Base-by-base conservation (phyloP, 2,113 vertebrate species). In the Porphyrio hochstetteri region DNA sequence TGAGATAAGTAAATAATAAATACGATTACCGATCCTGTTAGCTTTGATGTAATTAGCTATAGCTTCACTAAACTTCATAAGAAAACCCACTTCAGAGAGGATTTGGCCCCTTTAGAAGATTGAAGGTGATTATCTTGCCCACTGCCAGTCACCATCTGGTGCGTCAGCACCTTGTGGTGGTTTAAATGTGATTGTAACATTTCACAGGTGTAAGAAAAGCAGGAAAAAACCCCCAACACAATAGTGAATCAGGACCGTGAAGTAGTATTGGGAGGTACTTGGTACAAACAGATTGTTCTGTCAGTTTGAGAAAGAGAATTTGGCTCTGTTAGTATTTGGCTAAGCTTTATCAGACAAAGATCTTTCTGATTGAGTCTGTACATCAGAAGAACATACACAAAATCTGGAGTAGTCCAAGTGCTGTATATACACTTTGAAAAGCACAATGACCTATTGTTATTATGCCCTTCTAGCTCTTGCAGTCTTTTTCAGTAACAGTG, bases 221-320 rank as follows among this genome's bases (percentile, higher is more conserved):
- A 53, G 44, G 63, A 48, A 69, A 50, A 0, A 3, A 75, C 69
- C 72, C 24, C 27, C 25, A 27, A 27, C 52, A 28, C 91, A 95
- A 95, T 74, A 52, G 61, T 10, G 48, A 93, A 55, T 67, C 78
- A 83, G 38, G 75, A 85, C 71, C 75, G 3, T 92, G 78, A 88
- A 87, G 94, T 90, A 70, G 92, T 79, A 25, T 50, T 86, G 90
- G 80, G 88, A 50, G 92, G 79, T 40, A 28, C 7, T 64, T 75
- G 42, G 11, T 53, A 89, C 89, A 74, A 80, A 94, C 68, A 72
- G 57, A 74, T 93, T 94, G 95, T 96, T 96, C 93, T 92, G 90
- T 78, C 63, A 13, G 15, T 18, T 77, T 65, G 71, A 89, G 75
- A 92, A 70, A 42, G 48, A 74, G 50, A 91, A 87, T 88, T 92